phyloP scores from a whole-genome alignment of 1,140 invertebrate genomes.

The Nomia melanderi region DNA sequence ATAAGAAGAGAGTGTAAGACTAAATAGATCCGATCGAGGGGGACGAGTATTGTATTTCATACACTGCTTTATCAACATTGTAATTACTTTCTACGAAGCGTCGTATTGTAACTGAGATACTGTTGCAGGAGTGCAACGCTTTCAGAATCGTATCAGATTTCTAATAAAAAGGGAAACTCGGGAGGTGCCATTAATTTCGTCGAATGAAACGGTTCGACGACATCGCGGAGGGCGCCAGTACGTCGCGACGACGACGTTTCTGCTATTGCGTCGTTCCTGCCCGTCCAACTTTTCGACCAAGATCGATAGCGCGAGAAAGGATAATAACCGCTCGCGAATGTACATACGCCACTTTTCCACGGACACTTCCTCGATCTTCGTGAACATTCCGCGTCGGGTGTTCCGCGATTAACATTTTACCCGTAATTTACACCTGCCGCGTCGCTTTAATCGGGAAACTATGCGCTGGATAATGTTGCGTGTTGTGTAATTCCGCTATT shows the following conservation, averaged over 20 bases:
- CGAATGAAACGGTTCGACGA: neutral
- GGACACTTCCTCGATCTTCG: slow-evolving; percentile 12
- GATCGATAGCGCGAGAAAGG: slow-evolving; percentile 53
- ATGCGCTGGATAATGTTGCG: too few species aligned
- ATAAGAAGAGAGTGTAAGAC: neutral
- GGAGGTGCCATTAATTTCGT: too few species aligned
- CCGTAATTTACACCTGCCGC: neutral
- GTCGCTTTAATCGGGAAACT: too few species aligned
- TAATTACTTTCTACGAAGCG: neutral
- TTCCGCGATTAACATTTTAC: neutral
- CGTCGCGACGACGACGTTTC: slow-evolving; percentile 48
- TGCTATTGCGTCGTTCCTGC: slow-evolving; percentile 49
- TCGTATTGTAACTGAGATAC: neutral
- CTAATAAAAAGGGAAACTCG: too few species aligned
- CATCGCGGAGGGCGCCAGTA: slow-evolving; percentile 35
- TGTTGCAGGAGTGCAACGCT: neutral
- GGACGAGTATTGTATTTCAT: neutral
- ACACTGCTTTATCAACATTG: neutral
- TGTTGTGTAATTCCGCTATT: too few species aligned
- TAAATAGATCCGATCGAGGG: neutral
- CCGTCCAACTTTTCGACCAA: slow-evolving; percentile 45
- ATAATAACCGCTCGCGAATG: slow-evolving; percentile 39
- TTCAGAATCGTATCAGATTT: too few species aligned
- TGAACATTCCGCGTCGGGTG: too few species aligned
- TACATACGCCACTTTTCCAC: neutral